Conservation (phyloP, 2,888 invertebrate genomes). For the Hirtodrosophila histrioides region DNA sequence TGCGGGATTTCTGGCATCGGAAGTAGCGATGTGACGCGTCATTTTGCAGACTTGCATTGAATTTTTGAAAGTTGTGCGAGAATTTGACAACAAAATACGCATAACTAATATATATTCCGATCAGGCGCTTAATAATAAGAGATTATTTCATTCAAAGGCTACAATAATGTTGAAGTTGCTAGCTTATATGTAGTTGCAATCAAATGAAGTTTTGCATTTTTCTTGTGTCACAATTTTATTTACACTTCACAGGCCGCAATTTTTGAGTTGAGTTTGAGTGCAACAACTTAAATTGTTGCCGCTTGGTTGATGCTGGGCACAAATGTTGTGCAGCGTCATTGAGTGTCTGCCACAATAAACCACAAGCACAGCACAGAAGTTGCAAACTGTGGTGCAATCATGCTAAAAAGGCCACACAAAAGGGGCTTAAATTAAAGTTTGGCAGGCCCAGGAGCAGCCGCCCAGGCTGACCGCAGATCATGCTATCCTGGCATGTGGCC, state of each 20-base stretch:
- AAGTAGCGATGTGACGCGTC: too few species aligned
- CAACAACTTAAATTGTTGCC: slow-evolving; percentile 31
- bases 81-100: too few species aligned
- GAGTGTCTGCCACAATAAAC: slow-evolving; percentile 49
- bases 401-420: slow-evolving; percentile 67
- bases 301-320: slow-evolving; percentile 5
- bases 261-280: slow-evolving; percentile 41
- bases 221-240: slow-evolving; percentile 47
- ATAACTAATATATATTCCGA: too few species aligned
- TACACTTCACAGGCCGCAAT: slow-evolving; percentile 46
- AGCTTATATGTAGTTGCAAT: slow-evolving; percentile 40
- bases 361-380: slow-evolving; percentile 39
- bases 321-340: slow-evolving; percentile 63
- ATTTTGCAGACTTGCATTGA: too few species aligned
- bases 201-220: slow-evolving; percentile 29
- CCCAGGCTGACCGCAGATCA: slow-evolving; percentile 47
- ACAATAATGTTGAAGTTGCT: background rate
- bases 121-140: too few species aligned
- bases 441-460: slow-evolving; percentile 11
- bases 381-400: slow-evolving; percentile 58
- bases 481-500: slow-evolving; percentile 32
- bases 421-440: slow-evolving; percentile 64
- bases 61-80: too few species aligned
- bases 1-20: too few species aligned
- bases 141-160: too few species aligned